Conservation (phyloP, 1,140 invertebrate species). For the Drosophila saltans region DNA sequence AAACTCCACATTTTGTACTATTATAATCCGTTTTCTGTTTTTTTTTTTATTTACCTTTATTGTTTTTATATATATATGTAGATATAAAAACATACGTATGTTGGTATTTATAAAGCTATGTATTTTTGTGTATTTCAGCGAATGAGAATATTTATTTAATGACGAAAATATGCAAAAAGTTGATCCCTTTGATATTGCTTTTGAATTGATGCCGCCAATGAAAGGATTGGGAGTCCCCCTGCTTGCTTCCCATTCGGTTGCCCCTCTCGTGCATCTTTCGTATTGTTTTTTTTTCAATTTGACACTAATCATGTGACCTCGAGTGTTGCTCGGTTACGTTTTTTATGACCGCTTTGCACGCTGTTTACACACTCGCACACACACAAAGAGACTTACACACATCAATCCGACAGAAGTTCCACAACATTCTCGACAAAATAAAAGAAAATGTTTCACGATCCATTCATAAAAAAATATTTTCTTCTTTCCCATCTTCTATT, state of each 20-base stretch:
- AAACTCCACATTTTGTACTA: not conserved
- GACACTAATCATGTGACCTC: constrained; percentile 77
- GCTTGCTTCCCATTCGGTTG: not conserved
- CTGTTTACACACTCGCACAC: constrained; percentile 54
- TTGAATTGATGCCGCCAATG: constrained; percentile 50
- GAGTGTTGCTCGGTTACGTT: constrained; percentile 59
- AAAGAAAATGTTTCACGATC: constrained; percentile 43
- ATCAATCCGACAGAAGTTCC: constrained; percentile 48
- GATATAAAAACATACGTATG: not conserved
- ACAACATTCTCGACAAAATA: constrained; percentile 45
- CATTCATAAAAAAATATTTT: constrained; percentile 78
- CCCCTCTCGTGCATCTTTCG: constrained; percentile 6
- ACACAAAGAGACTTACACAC: constrained; percentile 21
- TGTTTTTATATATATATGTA: not conserved
- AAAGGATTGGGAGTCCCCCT: not conserved
- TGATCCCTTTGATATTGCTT: constrained; percentile 17
- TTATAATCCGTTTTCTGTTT: not conserved
- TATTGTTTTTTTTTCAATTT: constrained; percentile 51
- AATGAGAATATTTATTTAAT: constrained; percentile 19
- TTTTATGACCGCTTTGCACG: constrained; percentile 68
- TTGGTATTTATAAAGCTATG: not conserved
- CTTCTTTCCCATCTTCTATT: constrained; percentile 59
- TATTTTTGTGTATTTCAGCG: too few relatives aligned
- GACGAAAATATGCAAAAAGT: constrained; percentile 16
- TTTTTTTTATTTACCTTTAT: not conserved